phyloP scores from a whole-genome alignment of 2,113 vertebrate genomes.

The Campylomormyrus tamandua region DNA sequence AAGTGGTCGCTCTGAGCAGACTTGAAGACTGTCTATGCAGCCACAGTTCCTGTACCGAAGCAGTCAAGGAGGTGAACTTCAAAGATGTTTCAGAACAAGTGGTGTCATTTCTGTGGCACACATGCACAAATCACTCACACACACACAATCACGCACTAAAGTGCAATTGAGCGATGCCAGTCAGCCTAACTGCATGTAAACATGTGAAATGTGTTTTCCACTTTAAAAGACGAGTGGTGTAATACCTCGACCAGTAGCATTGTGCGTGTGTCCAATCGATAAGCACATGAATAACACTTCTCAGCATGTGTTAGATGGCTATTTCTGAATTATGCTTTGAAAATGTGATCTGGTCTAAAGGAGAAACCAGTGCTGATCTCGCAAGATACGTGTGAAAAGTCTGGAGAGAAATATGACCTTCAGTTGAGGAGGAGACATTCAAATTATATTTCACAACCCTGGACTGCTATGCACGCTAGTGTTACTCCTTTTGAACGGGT shows the following conservation, averaged over 20 bases:
- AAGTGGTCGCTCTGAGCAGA: background rate
- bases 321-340: background rate
- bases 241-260: background rate
- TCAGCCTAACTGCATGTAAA: background rate
- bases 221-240: background rate
- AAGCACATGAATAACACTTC: background rate
- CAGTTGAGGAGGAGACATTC: background rate
- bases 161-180: background rate
- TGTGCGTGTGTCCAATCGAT: background rate
- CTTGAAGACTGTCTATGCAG: background rate
- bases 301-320: background rate
- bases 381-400: background rate
- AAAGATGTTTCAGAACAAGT: background rate
- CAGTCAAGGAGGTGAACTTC: background rate
- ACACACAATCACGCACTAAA: background rate
- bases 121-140: background rate
- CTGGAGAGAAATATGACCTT: background rate
- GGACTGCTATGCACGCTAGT: background rate
- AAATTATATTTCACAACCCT: background rate
- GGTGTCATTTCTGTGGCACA: background rate
- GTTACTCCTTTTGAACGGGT: background rate
- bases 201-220: background rate
- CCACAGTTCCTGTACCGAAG: too few species aligned
- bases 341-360: background rate
- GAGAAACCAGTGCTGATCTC: background rate